phyloP scores from a whole-genome alignment of 2,888 invertebrate genomes.

The Aphidius colemani region DNA sequence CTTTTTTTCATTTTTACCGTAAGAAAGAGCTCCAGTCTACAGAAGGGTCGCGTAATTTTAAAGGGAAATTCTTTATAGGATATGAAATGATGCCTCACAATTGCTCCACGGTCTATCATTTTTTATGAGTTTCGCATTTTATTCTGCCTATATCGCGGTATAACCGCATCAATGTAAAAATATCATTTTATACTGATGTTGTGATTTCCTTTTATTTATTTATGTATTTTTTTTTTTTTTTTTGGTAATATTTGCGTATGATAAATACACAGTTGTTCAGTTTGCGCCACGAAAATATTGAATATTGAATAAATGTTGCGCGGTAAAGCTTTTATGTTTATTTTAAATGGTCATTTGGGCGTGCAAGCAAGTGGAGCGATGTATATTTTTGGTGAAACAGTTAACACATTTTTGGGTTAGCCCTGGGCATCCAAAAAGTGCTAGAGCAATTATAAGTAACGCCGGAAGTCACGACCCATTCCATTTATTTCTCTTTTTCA shows the following conservation, averaged over 20 bases:
- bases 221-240: too few relatives aligned
- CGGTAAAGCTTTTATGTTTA: too few relatives aligned
- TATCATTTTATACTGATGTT: neutral
- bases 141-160: neutral
- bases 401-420: slow-evolving; percentile 38
- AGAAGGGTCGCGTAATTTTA: neutral
- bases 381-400: slow-evolving; percentile 37
- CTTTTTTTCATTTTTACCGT: slow-evolving; percentile 9
- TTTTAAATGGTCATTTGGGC: slow-evolving; percentile 15
- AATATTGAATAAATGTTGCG: too few relatives aligned
- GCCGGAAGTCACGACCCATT: slow-evolving; percentile 48
- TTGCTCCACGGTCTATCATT: slow-evolving; percentile 12
- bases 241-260: too few relatives aligned
- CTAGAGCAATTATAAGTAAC: slow-evolving; percentile 51
- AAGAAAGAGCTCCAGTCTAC: neutral
- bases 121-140: slow-evolving; percentile 24
- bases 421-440: slow-evolving; percentile 45
- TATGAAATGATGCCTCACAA: neutral
- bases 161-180: too few relatives aligned
- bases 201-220: neutral
- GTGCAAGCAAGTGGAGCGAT: neutral
- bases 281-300: too few relatives aligned
- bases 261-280: too few relatives aligned
- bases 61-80: neutral
- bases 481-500: slow-evolving; percentile 27